A percentile compares a stretch with the other conserved stretches of the same genome.
Evolutionary conservation across 2,888 invertebrate species (phyloP).

Genomic region (Macaria liturata): DNA sequence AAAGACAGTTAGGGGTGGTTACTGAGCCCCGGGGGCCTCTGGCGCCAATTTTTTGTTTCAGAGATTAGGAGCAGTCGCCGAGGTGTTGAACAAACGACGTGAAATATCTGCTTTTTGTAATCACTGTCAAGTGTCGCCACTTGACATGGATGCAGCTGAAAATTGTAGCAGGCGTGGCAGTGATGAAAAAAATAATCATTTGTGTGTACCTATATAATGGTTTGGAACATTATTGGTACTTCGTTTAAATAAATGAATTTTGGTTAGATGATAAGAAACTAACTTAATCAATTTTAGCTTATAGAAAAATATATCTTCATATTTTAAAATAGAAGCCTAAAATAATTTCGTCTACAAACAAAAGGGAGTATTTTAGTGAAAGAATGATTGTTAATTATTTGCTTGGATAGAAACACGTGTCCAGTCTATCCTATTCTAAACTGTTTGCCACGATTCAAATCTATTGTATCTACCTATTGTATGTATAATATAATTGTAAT

Average conservation of each 20-base stretch:
- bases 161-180: slow-evolving; percentile 26
- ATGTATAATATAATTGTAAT: slow-evolving; percentile 35
- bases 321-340: no score
- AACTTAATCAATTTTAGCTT: no score
- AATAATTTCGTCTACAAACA: neutral
- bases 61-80: slow-evolving; percentile 55
- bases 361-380: neutral
- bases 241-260: no score
- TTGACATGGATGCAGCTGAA: slow-evolving; percentile 38
- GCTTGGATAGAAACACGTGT: no score
- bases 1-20: slow-evolving; percentile 52
- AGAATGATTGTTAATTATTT: neutral
- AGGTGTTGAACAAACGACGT: slow-evolving; percentile 77
- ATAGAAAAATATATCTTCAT: no score
- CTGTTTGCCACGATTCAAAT: no score
- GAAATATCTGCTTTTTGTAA: slow-evolving; percentile 77
- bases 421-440: neutral
- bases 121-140: slow-evolving; percentile 52
- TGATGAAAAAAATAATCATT: no score
- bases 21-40: slow-evolving; percentile 52
- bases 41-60: slow-evolving; percentile 76
- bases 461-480: slow-evolving; percentile 5
- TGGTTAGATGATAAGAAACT: no score
- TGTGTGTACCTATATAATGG: no score
- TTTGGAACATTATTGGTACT: no score